Base-by-base conservation (phyloP, 2,888 invertebrate species). In the Octonoba sinensis region DNA sequence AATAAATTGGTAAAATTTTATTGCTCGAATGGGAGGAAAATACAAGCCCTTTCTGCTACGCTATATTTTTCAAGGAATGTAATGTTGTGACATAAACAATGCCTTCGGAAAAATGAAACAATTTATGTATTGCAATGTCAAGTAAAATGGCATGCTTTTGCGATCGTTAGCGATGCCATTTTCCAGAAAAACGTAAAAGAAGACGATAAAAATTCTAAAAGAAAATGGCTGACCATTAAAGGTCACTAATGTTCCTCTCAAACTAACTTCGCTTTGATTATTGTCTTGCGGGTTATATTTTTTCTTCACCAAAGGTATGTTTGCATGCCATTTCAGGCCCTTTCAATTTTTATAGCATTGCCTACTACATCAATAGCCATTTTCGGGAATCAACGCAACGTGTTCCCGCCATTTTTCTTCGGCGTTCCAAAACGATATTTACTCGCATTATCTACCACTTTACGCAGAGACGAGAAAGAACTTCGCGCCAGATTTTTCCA, bases 401-500 rank as follows among this genome's bases (percentile, higher is more conserved):
- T 79, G 79, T 79, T 78, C 24, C 56, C 49, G 70, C 81, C 81
- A 81, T 74, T 66, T 72, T 70, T 81, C 81, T 67, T 62, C 54
- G 67, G 15, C 27, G 13, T 46, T 6, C 47, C 64, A 67, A 64
- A 81, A 65, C 81, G 74, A 70, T 75, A 81, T 81, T 81, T 81
- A 74, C 74, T 74, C 74, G 70, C 81, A 81, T 81, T 81, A 81
- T 75, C 81, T 57, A 70, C 81, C 81, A 81, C 81, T 81, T 74
- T 81, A 65, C 69, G 69, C 65, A 44, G 16, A 47, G 65, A 18
- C 16, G 56, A 79, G 60, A 73, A 67, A 79, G 73, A 46, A 69
- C 62, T 46, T 67, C 27, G 27, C 64, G 46, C 57, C 57, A 57
- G 69, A 70, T 81, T 81, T 75, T 75, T 59, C 64, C 20, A 62